A percentile compares a stretch with the other conserved stretches of the same genome.
Evolutionary conservation across 2,888 invertebrate genomes (phyloP).

Genomic region (Bunonema sp.): DNA sequence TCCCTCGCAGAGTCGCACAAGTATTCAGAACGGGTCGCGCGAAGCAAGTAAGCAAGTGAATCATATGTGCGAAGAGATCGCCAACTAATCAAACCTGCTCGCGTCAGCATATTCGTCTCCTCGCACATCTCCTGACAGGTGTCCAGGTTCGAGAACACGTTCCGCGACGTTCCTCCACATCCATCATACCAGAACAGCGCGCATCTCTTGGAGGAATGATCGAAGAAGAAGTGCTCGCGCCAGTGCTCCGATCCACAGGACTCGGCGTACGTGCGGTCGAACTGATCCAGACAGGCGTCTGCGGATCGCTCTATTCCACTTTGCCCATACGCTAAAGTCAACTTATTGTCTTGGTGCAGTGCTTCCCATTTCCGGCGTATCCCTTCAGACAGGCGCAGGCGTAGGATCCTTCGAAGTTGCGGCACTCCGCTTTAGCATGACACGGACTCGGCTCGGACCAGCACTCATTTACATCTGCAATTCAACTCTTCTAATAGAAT

Average conservation of each 20-base stretch:
- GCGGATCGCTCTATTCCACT: background rate
- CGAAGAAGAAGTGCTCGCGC: constrained; percentile 29
- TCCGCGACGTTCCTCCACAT: constrained; percentile 20
- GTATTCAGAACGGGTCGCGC: no score
- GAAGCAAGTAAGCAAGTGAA: no score
- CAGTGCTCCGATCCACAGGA: constrained; percentile 28
- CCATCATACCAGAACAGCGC: constrained; percentile 31
- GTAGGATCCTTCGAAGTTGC: constrained; percentile 22
- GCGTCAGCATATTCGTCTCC: constrained; percentile 24
- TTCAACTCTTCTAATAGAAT: background rate
- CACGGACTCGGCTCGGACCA: constrained; percentile 20
- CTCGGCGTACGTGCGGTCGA: constrained; percentile 24
- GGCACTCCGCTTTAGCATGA: constrained; percentile 30
- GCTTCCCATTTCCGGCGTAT: constrained; percentile 36
- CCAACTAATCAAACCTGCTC: constrained; percentile 33
- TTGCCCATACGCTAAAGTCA: background rate
- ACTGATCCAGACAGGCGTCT: constrained; percentile 35
- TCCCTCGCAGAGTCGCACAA: no score
- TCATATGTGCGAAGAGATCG: no score
- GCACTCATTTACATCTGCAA: constrained; percentile 37
- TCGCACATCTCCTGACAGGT: constrained; percentile 36
- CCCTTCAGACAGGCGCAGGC: constrained; percentile 29
- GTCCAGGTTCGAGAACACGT: constrained; percentile 29
- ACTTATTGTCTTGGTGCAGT: constrained; percentile 30
- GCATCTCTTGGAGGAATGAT: constrained; percentile 23